Base-by-base conservation (phyloP, 2,888 invertebrate genomes). In the Tetanocera ferruginea region DNA sequence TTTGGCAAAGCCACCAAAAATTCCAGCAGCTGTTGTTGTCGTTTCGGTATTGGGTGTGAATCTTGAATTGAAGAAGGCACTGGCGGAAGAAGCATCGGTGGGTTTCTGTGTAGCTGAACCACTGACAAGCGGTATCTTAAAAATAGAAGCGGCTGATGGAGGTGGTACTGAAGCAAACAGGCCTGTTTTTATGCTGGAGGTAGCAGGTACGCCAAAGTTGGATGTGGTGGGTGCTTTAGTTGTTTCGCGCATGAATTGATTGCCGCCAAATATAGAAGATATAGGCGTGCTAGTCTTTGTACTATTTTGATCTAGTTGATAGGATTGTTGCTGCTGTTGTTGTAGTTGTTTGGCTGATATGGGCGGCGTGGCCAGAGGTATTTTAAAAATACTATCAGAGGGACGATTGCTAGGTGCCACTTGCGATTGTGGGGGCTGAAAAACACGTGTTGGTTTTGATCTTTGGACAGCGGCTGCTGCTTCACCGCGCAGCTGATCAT, bases 401-500 rank as follows among this genome's bases (percentile, higher is more conserved):
- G 73, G 66, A 17, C 31, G 51, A 31, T 34, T 14, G 17, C 57
- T 25, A 14, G 69, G 55, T 2, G 73, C 77, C 49, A 17, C 78
- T 1, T 34, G 19, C 31, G 70, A 3, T 73, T 75, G 14, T 23
- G 72, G 6, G n/a, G 66, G 6, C 8, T 43, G 72, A 23, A 28
- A 17, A 28, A 9, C 19, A 14, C 28, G n/a, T 17, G 34, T 11
- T 34, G 55, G 64, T 17, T n/a, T 28, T 64, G 64, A 19, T 66
- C 28, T 9, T 9, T 28, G 28, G 0, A 17, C n/a, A 1, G 34
- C 31, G 2, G 69, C 25, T 25, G 69, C 52, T 49, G 57, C 76
- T 28, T 80, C 80, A 34, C 78, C 76, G 31, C 79, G 81, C 49
- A 84, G 57, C 78, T 89, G 92, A 85, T 93, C 92, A 83, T 90